Evolutionary conservation across 2,888 invertebrate genomes (phyloP).

Genomic region (Tethea ocularis): DNA sequence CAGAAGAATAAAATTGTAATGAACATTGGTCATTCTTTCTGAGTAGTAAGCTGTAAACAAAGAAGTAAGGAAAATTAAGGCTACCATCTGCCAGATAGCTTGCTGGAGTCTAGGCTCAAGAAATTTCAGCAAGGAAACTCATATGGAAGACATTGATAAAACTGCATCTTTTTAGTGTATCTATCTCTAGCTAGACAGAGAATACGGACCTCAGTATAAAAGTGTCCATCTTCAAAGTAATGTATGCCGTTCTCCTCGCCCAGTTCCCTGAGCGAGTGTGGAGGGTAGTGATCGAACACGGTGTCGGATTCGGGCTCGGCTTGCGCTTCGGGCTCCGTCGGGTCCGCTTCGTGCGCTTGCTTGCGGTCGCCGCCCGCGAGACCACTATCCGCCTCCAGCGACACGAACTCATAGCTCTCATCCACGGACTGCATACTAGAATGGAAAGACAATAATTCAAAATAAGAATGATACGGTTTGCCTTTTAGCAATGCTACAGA

Average conservation of each 20-base stretch:
- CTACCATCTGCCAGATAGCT: no score
- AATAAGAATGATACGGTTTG: neutral
- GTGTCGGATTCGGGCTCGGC: constrained; percentile 27
- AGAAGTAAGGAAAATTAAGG: no score
- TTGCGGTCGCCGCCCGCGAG: constrained; percentile 61
- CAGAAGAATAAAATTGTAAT: no score
- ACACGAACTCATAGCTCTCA: constrained; percentile 80
- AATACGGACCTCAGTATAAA: constrained; percentile 90
- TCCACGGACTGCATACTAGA: constrained; percentile 80
- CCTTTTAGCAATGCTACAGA: no score
- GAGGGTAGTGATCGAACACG: constrained; percentile 83
- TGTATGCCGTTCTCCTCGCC: constrained; percentile 93
- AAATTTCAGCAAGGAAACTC: no score
- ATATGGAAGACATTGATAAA: no score
- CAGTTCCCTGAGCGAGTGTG: constrained; percentile 87
- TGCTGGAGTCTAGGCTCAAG: no score
- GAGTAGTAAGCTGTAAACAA: no score
- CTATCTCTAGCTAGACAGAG: no score
- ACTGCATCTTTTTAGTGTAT: no score
- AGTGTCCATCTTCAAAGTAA: constrained; percentile 96
- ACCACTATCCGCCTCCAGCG: constrained; percentile 66
- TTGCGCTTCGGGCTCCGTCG: constrained; percentile 49
- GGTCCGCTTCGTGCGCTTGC: constrained; percentile 37
- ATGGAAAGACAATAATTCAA: no score
- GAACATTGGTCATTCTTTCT: no score